Base-by-base conservation (phyloP, 1,140 invertebrate species). In the Polyergus mexicanus region DNA sequence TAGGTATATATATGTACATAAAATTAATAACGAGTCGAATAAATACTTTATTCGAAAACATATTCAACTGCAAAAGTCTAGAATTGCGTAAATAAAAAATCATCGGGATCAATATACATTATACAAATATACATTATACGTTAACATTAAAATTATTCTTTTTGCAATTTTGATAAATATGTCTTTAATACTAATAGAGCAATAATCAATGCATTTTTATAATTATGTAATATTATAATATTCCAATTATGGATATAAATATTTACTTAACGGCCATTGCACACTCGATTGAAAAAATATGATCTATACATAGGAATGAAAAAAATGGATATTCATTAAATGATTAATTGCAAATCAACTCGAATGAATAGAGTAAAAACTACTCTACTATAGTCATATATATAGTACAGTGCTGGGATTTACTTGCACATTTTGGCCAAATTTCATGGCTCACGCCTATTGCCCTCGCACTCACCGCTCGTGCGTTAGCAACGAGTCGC, bases 211-310 rank as follows among this genome's bases (percentile, higher is more conserved):
- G n/a, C 38, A 28, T 88, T 85, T 88, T 78, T 87, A 85, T 84
- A 90, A 89, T 81, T 86, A 60, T 54, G 1, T 5, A 47, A 51
- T 51, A 51, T 51, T 51, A 51, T 51, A 51, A 76, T 88, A 87
- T 87, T 87, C 78, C 86, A 91, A 63, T 65, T 78, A 84, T 71
- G 68, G 72, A 88, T 87, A 86, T 41, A 68, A 81, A 85, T 80
- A 72, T 76, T 68, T 63, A 51, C n/a, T 76, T 69, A 71, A 91
- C 90, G 91, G 92, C 89, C 89, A 93, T 94, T 93, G 90, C 91
- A 93, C 72, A 86, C 91, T 92, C 89, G 84, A 91, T 92, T 81
- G 60, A 92, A 87, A 92, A 66, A 84, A 56, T 41, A 72, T 10
- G 74, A 81, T 81, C 19, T 66, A 66, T 68, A 74, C 22, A 10